Conservation (phyloP, 2,113 vertebrate species). For the Stigmatopora argus region DNA sequence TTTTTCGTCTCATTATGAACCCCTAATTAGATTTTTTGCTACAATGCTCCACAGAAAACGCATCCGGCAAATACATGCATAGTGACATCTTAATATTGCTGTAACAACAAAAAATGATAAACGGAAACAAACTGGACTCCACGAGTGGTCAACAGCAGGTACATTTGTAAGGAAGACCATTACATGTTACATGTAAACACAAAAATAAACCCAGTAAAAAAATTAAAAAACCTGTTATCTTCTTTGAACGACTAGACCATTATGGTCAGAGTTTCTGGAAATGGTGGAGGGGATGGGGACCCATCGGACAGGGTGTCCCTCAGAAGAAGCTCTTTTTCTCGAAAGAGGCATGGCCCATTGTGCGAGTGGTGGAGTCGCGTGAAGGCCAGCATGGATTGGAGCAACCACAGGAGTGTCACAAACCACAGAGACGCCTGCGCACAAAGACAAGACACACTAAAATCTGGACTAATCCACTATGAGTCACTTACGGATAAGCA, state of each 20-base stretch:
- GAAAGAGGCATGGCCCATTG: slow-evolving; percentile 64
- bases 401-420: slow-evolving; percentile 69
- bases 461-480: not conserved
- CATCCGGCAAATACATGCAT: not conserved
- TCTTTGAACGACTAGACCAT: slow-evolving; percentile 37
- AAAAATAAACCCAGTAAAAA: not conserved
- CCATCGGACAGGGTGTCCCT: slow-evolving; percentile 43
- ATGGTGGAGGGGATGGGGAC: slow-evolving; percentile 42
- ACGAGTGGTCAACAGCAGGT: not conserved
- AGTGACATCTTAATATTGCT: not conserved
- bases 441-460: slow-evolving; percentile 1
- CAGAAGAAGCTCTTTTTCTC: slow-evolving; percentile 73
- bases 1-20: not conserved
- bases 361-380: slow-evolving; percentile 75
- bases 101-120: not conserved
- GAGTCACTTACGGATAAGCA: not conserved
- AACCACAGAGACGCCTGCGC: slow-evolving; percentile 69
- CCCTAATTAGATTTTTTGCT: not conserved
- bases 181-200: too few species aligned
- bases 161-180: not conserved
- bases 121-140: not conserved
- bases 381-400: slow-evolving; percentile 71
- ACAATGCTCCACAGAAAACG: not conserved
- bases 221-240: not conserved
- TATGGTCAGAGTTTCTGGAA: slow-evolving; percentile 47